Base-by-base conservation (phyloP, 1,140 invertebrate genomes). In the Apis cerana region DNA sequence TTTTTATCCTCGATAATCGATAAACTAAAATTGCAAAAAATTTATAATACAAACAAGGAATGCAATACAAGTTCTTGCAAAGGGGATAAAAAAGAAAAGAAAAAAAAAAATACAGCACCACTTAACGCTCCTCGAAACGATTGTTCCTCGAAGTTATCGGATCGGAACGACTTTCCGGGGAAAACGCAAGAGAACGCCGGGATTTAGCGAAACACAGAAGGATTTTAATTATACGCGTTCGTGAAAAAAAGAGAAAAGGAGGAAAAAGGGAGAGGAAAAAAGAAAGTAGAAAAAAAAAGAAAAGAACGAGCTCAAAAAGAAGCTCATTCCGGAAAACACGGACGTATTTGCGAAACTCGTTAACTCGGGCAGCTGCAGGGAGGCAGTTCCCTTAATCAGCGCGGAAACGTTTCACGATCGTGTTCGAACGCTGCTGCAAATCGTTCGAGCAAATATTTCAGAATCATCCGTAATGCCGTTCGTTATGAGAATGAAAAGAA, bases 401-500 rank as follows among this genome's bases (percentile, higher is more conserved):
- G 52, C 56, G 43, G 52, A 58, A 67, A 58, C 72, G 72, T 62
- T 80, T 80, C 77, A 58, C 58, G 77, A 80, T 81, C 54, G 43
- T 33, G 43, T 81, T 75, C 71, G 80, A 81, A 75, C 69, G 80
- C 62, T 59, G 80, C 33, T 68, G 80, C 33, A 68, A 75, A 75
- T 59, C 61, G 17, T 17, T 67, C 80, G 43, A 50, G 54, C 54
- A 81, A 81, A 81, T 68, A 81, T 75, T 59, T 68, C 71, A 75
- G 71, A 75, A 68, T 81, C 71, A 50, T 43, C 43, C 27, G n/a
- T 68, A 76, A 76, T 76, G 64, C 72, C 10, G 64, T 81, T 81
- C 54, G 72, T 75, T 81, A 76, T 76, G 48, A 21, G 48, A 48
- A 50, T 19, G 21, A 27, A 33, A 12, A 52, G 21, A 10, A 59